Base-by-base conservation (phyloP, 2,113 vertebrate genomes). In the Oplegnathus fasciatus region DNA sequence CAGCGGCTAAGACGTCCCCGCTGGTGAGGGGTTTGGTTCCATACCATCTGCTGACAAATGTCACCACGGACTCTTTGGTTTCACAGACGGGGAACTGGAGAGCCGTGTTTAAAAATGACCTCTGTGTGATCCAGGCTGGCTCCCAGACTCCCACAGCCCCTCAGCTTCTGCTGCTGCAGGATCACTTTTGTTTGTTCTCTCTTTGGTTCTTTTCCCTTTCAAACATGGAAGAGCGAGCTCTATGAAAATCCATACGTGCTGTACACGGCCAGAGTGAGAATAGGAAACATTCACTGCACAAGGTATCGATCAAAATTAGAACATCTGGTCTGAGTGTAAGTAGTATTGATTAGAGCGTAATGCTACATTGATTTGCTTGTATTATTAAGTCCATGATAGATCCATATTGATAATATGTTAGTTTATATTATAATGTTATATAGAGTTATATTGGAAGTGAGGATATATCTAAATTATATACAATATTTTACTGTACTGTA, bases 21-120 rank as follows among this genome's bases (percentile, higher is more conserved):
- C 94, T 94, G 87, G 87, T 75, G 92, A 93, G 95, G 96, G 96
- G 95, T 96, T 97, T 92, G 96, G 97, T 97, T 97, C 94, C 90
- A 88, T 61, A 93, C 96, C 96, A 97, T 97, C 97, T 97, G 96
- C 96, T 96, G 96, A 96, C 96, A 92, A 94, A 93, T 94, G 96
- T 96, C 94, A 94, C 96, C 92, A 69, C 89, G 85, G 93, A 89
- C 75, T 95, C 93, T 97, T 96, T 94, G 94, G 96, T 98, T 97
- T 97, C 96, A 93, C 93, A 95, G 87, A 89, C 92, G 93, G 86
- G 95, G 94, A 95, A 94, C 94, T 0, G 92, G 96, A 96, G 96
- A 97, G 96, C 95, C 85, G 95, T 96, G 95, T 80, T 87, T 93
- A 94, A 95, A 96, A 96, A 92, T 97, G 97, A 98, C 96, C 95